Conservation (phyloP, 2,888 invertebrate species). For the Cordilura impudica region DNA sequence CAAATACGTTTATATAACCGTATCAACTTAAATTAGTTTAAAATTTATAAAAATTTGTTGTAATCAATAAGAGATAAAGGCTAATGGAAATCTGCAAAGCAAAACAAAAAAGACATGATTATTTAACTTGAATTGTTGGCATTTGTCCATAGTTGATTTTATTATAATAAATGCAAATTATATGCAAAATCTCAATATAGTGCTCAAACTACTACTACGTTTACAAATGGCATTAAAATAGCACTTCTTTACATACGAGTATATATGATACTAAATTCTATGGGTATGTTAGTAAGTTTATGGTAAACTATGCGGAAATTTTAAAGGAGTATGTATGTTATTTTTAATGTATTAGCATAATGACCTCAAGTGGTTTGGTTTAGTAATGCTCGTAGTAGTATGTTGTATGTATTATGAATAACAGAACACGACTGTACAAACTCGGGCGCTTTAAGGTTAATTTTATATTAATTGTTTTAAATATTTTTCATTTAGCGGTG, state of each 20-base stretch:
- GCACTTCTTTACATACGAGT: not conserved
- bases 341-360: conserved; percentile 50
- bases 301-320: conserved; percentile 49
- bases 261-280: not conserved
- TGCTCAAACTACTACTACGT: not conserved
- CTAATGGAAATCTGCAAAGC: not conserved
- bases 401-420: too few relatives aligned
- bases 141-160: not conserved
- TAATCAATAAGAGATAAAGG: not conserved
- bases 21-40: not conserved
- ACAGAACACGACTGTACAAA: too few relatives aligned
- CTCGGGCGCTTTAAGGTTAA: too few relatives aligned
- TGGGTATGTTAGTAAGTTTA: not conserved
- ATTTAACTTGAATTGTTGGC: conserved; percentile 16
- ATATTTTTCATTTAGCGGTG: too few relatives aligned
- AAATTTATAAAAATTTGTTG: conserved; percentile 14
- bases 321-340: conserved; percentile 6
- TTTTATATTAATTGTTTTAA: too few relatives aligned
- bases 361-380: conserved; percentile 55
- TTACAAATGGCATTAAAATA: conserved; percentile 17
- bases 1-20: conserved; percentile 11
- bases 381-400: too few relatives aligned
- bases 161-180: conserved; percentile 29
- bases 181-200: conserved; percentile 6
- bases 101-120: not conserved